These are phyloP conservation scores for Podabrus alpinus DNA, from an alignment of 2,888 invertebrate genomes.

Conservation along the genomic window DNA sequence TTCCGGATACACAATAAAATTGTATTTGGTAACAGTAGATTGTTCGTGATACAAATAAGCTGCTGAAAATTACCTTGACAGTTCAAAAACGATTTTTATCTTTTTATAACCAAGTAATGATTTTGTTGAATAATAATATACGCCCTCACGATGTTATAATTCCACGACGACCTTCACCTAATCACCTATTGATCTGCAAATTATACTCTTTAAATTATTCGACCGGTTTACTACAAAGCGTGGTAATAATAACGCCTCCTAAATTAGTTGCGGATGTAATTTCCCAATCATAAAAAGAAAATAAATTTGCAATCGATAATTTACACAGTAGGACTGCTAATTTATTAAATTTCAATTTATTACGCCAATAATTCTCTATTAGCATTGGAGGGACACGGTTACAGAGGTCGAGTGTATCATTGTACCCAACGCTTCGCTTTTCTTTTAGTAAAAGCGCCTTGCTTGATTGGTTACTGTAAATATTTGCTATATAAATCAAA, in stretches of 20 bases:
- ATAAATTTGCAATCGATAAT: not conserved
- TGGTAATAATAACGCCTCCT: not conserved
- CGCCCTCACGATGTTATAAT: constrained; percentile 18
- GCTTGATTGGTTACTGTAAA: not conserved
- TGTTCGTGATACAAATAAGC: not conserved
- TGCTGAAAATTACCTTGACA: not conserved
- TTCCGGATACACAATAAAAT: not conserved
- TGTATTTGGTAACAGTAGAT: not conserved
- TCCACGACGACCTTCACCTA: constrained; percentile 25
- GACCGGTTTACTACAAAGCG: constrained; percentile 7
- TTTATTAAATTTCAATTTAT: not conserved
- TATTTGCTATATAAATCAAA: not conserved
- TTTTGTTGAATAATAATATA: constrained; percentile 3
- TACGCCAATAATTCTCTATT: not conserved
- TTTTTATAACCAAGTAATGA: not conserved
- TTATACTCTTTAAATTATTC: constrained; percentile 7
- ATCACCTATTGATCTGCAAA: constrained; percentile 26
- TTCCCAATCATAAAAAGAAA: not conserved
- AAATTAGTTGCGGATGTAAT: not conserved
- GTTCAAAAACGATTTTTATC: not conserved
- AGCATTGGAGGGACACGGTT: not conserved
- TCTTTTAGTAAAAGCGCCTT: too few relatives aligned
- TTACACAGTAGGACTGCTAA: not conserved
- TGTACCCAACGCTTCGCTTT: not conserved
- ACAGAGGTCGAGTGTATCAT: not conserved